These are phyloP conservation scores for Poeciliopsis presidionis DNA, from an alignment of 2,797 vertebrate genomes.

Conservation along the genomic window DNA sequence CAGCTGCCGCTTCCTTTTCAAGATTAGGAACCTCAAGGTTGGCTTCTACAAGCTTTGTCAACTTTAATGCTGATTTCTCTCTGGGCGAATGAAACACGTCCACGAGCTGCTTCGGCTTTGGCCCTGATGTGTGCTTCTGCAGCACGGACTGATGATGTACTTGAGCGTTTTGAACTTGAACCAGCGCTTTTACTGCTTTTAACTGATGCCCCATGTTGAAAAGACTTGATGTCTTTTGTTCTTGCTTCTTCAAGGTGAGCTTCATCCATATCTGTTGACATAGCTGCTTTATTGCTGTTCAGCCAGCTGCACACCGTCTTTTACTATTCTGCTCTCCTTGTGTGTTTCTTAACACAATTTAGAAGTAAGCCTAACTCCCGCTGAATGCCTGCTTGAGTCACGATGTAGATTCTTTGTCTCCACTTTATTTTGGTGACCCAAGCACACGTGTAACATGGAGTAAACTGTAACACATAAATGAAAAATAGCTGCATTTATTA, in stretches of 20 bases:
- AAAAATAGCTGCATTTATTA: not conserved
- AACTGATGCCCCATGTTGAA: not conserved
- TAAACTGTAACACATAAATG: not conserved
- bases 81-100: not conserved
- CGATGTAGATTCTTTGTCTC: no score
- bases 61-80: no score
- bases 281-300: not conserved
- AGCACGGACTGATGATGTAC: not conserved
- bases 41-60: no score
- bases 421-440: no score
- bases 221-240: not conserved
- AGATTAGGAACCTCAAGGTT: no score
- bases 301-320: not conserved
- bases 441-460: not conserved
- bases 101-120: not conserved
- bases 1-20: no score
- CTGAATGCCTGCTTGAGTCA: no score
- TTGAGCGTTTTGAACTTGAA: conserved; percentile 8
- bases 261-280: not conserved
- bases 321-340: not conserved
- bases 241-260: not conserved
- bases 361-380: no score
- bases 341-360: no score
- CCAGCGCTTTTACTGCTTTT: conserved; percentile 1
- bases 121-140: not conserved